Evolutionary conservation across 2,888 invertebrate genomes (phyloP).

Genomic region (Drosophila phalerata): DNA sequence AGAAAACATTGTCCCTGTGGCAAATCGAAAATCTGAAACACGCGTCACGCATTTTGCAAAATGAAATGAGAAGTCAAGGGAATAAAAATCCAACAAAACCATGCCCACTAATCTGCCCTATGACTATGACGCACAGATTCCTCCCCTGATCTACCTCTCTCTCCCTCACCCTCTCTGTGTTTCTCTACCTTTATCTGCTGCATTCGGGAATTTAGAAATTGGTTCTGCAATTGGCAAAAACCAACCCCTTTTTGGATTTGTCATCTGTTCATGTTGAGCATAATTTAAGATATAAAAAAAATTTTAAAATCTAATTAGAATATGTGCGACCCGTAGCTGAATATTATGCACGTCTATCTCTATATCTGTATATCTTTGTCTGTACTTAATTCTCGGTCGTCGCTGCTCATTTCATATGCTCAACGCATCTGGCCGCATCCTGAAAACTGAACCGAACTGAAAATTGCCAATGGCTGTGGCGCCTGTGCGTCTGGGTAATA

Average conservation of each 20-base stretch:
- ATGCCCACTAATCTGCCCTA: constrained; percentile 61
- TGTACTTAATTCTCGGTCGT: constrained; percentile 11
- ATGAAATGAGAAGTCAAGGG: constrained; percentile 23
- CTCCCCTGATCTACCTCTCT: background rate
- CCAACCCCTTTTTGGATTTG: constrained; percentile 57
- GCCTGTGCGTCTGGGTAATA: constrained; percentile 79
- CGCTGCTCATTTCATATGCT: constrained; percentile 75
- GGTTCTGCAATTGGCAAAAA: constrained; percentile 26
- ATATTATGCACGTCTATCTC: constrained; percentile 42
- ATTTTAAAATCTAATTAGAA: constrained; percentile 79
- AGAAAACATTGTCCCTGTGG: constrained; percentile 61
- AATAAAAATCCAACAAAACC: constrained; percentile 9
- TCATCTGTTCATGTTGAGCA: constrained; percentile 59
- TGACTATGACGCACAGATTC: constrained; percentile 74
- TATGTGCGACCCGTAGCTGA: constrained; percentile 63
- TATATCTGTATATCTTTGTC: background rate
- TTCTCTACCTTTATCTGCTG: constrained; percentile 10
- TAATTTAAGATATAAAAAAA: constrained; percentile 63
- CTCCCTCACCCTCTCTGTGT: background rate
- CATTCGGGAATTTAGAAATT: constrained; percentile 19
- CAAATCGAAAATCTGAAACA: constrained; percentile 82
- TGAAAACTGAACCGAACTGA: constrained; percentile 38
- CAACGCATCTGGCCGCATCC: constrained; percentile 77
- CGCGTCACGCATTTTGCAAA: constrained; percentile 68
- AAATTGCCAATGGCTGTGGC: constrained; percentile 78